A percentile compares a stretch with the other conserved stretches of the same genome.
Evolutionary conservation across 2,888 invertebrate genomes (phyloP).

Genomic region (Drosophila flavopinicola): DNA sequence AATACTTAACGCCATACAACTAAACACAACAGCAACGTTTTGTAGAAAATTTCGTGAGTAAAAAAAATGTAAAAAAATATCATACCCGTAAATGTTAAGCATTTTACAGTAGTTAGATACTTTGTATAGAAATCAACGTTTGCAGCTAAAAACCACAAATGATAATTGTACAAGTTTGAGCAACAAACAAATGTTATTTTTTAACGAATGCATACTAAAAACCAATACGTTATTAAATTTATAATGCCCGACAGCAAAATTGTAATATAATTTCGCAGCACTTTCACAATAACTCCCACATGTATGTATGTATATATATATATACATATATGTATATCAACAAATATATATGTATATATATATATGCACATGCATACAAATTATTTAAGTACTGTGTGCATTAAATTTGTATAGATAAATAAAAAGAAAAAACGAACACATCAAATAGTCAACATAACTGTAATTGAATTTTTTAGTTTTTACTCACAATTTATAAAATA

Average conservation of each 20-base stretch:
- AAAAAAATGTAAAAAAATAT: conserved; percentile 47
- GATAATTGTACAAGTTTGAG: conserved; percentile 60
- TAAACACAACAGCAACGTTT: conserved; percentile 63
- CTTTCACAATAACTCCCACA: conserved; percentile 57
- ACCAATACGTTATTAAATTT: conserved; percentile 50
- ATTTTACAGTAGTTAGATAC: conserved; percentile 80
- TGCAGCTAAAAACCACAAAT: conserved; percentile 59
- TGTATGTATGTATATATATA: conserved; percentile 23
- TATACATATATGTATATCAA: conserved; percentile 14
- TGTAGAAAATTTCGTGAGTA: conserved; percentile 67
- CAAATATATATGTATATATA: conserved; percentile 26
- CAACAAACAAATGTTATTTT: conserved; percentile 66
- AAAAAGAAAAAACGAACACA: conserved; percentile 31
- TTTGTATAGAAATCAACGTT: conserved; percentile 78
- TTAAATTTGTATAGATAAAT: conserved; percentile 48
- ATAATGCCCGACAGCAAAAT: conserved; percentile 37
- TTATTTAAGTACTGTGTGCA: conserved; percentile 43
- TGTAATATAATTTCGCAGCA: conserved; percentile 68
- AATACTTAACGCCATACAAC: conserved; percentile 59
- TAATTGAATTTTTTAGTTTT: conserved; percentile 68
- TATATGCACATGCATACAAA: conserved; percentile 44
- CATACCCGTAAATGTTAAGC: conserved; percentile 66
- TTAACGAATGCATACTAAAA: conserved; percentile 42
- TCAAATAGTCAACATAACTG: conserved; percentile 50
- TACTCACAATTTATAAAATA: conserved; percentile 70